Evolutionary conservation across 2,888 invertebrate genomes (phyloP).

Genomic region (Hipparchia semele): DNA sequence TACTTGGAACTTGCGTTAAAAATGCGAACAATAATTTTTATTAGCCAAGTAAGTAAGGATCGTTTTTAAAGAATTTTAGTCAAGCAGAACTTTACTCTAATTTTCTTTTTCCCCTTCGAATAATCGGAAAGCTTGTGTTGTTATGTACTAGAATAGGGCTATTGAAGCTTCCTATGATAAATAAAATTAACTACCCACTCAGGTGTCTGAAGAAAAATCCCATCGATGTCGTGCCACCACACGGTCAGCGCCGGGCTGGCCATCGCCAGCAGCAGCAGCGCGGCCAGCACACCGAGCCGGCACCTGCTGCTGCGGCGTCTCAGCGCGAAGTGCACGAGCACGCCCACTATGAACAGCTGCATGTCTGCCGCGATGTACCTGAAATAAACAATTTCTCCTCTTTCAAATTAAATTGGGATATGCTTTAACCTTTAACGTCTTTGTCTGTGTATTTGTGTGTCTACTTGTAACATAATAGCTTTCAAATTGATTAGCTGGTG

Average conservation of each 20-base stretch:
- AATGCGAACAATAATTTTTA: no score
- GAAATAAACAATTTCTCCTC: conserved; percentile 11
- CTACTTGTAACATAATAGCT: no score
- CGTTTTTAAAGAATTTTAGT: no score
- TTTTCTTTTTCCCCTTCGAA: no score
- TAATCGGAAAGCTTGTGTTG: no score
- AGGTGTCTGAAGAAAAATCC: conserved; percentile 46
- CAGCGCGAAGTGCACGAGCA: conserved; percentile 40
- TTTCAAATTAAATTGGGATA: no score
- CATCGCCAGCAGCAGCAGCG: conserved; percentile 39
- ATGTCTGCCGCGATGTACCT: conserved; percentile 57
- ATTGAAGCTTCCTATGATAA: neutral
- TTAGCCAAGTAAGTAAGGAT: neutral
- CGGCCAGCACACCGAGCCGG: neutral
- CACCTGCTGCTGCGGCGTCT: neutral
- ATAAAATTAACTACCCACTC: conserved; percentile 44
- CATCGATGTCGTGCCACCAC: conserved; percentile 48
- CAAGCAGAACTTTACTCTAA: no score
- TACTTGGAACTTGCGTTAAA: no score
- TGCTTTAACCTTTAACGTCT: no score
- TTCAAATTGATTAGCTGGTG: no score
- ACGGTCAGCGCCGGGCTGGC: conserved; percentile 45
- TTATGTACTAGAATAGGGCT: no score
- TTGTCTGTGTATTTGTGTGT: no score
- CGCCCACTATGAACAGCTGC: conserved; percentile 50